These are phyloP conservation scores for Apeltes quadracus DNA, from an alignment of 2,113 vertebrate species.

Conservation along the genomic window DNA sequence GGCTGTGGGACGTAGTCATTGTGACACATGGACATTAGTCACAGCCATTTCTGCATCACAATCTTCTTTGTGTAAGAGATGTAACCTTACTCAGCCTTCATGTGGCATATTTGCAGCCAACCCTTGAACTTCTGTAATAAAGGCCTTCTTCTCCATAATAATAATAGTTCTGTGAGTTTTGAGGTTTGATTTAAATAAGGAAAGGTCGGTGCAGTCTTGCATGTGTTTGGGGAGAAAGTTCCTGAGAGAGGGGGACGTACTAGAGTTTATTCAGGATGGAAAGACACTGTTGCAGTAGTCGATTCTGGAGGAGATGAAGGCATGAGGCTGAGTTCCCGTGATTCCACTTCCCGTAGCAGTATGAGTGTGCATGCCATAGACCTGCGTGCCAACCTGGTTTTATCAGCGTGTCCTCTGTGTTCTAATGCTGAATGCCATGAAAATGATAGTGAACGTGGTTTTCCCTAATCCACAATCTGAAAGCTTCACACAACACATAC, in stretches of 20 bases:
- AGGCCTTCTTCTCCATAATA: neutral
- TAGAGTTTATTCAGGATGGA: no score
- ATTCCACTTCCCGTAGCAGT: no score
- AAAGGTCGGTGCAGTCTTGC: no score
- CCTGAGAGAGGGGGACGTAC: no score
- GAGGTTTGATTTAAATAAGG: no score
- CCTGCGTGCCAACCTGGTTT: constrained; percentile 23
- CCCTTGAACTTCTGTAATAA: constrained; percentile 23
- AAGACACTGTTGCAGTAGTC: no score
- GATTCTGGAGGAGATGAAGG: no score
- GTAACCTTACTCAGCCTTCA: constrained; percentile 2
- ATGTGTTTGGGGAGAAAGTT: no score
- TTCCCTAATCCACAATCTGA: constrained; percentile 34
- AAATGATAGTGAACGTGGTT: constrained; percentile 38
- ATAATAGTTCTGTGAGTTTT: no score
- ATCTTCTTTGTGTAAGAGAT: neutral
- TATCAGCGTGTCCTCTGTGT: constrained; percentile 45
- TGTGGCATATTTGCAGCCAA: constrained; percentile 6
- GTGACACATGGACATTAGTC: accelerated
- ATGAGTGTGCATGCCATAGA: no score
- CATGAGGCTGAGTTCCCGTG: no score
- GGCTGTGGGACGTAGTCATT: neutral
- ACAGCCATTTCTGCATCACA: neutral
- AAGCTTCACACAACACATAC: constrained; percentile 7
- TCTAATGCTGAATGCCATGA: neutral